Conservation (phyloP, 2,888 invertebrate species). For the Andrena camellia region DNA sequence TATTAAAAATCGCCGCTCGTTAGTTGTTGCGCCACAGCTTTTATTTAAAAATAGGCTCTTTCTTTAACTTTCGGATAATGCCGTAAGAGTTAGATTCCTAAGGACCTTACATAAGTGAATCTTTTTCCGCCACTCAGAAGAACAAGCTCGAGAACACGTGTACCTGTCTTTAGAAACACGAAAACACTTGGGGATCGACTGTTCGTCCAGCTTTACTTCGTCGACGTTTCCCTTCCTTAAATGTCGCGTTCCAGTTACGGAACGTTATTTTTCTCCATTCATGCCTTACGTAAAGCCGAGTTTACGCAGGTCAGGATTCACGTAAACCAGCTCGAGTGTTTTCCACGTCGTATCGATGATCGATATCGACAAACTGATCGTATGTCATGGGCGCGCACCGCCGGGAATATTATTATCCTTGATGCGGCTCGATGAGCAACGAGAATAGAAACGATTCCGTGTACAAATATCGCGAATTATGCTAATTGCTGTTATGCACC, state of each 20-base stretch:
- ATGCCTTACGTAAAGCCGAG: conserved; percentile 50
- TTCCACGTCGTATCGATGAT: neutral
- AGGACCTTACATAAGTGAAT: neutral
- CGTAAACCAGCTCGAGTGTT: conserved; percentile 6
- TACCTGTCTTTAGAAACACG: neutral
- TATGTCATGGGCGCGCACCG: conserved; percentile 6
- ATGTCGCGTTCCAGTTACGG: conserved; percentile 7
- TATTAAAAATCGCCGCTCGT: neutral
- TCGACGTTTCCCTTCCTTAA: neutral
- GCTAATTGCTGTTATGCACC: neutral
- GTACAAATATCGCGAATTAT: neutral
- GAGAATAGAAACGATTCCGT: neutral
- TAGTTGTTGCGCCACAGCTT: neutral
- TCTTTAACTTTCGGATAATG: conserved; percentile 33
- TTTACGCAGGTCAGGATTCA: conserved; percentile 57
- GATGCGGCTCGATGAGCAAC: neutral
- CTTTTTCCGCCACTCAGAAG: neutral
- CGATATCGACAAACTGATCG: conserved; percentile 23
- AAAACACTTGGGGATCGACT: neutral
- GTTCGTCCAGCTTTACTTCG: neutral
- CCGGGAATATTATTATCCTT: conserved; percentile 14
- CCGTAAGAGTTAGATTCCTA: neutral
- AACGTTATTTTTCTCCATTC: conserved; percentile 32
- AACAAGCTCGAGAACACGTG: conserved; percentile 7
- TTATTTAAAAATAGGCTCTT: conserved; percentile 5